Conservation (phyloP, 2,113 vertebrate species). For the Trinectes maculatus region DNA sequence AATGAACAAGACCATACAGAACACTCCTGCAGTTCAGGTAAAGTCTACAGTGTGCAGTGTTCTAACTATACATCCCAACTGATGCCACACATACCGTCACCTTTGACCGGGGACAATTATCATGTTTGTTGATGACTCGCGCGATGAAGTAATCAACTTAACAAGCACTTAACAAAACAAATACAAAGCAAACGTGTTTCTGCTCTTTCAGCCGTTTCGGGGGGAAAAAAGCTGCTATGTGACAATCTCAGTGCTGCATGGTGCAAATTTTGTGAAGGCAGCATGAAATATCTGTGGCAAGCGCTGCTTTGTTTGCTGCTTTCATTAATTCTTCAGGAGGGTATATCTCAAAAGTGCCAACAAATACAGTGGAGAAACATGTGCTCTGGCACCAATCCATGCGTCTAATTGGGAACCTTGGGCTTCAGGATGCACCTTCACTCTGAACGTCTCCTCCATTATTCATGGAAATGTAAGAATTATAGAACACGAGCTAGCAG, state of each 20-base stretch:
- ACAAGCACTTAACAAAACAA: slow-evolving; percentile 67
- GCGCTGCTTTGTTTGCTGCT: slow-evolving; percentile 76
- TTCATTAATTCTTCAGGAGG: slow-evolving; percentile 85
- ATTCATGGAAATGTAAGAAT: slow-evolving; percentile 80
- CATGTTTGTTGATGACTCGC: slow-evolving; percentile 46
- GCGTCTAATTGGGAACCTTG: slow-evolving; percentile 81
- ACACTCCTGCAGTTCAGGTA: slow-evolving; percentile 45
- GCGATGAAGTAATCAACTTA: slow-evolving; percentile 63
- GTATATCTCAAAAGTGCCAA: slow-evolving; percentile 80
- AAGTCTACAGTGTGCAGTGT: too few relatives aligned
- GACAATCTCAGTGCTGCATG: slow-evolving; percentile 72
- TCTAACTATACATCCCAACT: not conserved
- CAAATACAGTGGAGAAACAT: slow-evolving; percentile 79
- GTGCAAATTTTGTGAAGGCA: slow-evolving; percentile 77
- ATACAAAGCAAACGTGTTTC: slow-evolving; percentile 67
- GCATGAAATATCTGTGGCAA: slow-evolving; percentile 78
- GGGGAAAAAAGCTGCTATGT: slow-evolving; percentile 57
- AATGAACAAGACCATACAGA: slow-evolving; percentile 52
- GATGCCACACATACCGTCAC: not conserved
- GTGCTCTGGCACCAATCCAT: slow-evolving; percentile 81
- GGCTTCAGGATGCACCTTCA: slow-evolving; percentile 79
- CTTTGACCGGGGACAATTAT: slow-evolving; percentile 31
- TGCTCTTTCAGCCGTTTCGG: slow-evolving; percentile 71
- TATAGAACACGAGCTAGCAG: slow-evolving; percentile 74
- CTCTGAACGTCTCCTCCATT: slow-evolving; percentile 82